A percentile compares a stretch with the other conserved stretches of the same genome.
phyloP scores from a whole-genome alignment of 2,888 invertebrate species.

The Microctonus aethiopoides region DNA sequence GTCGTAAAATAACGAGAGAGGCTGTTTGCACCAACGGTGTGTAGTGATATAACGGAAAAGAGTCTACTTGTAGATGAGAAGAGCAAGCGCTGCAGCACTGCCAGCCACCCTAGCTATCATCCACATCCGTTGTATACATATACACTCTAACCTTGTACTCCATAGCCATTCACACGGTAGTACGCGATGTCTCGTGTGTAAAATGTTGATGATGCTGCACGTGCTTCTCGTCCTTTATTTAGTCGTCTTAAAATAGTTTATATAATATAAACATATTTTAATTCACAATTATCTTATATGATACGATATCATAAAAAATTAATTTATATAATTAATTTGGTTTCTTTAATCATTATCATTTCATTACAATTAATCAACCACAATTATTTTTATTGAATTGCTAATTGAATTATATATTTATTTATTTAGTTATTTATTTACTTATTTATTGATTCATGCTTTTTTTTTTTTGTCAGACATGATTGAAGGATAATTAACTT shows the following conservation, averaged over 20 bases:
- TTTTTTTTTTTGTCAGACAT: background rate
- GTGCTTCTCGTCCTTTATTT: background rate
- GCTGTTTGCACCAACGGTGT: conserved; percentile 38
- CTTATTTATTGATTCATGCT: background rate
- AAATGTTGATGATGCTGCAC: conserved; percentile 19
- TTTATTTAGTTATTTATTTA: background rate
- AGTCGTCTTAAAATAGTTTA: background rate
- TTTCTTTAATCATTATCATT: background rate
- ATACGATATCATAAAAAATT: background rate
- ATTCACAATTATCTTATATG: background rate
- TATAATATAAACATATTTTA: background rate
- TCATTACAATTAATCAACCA: background rate
- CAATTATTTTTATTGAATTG: background rate
- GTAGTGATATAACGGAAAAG: conserved; percentile 38
- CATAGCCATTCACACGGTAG: conserved; percentile 46
- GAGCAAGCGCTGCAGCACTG: conserved; percentile 3
- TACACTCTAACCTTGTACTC: conserved; percentile 47
- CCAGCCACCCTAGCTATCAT: conserved; percentile 17
- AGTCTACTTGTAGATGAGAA: conserved; percentile 29
- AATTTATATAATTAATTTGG: background rate
- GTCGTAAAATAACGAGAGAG: conserved; percentile 31
- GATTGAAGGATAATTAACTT: background rate
- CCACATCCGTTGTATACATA: conserved; percentile 36
- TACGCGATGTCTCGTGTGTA: conserved; percentile 35
- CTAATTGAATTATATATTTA: too few species aligned